phyloP scores from a whole-genome alignment of 37 sponge, comb jelly and placozoan species.

The Beroe ovata region DNA sequence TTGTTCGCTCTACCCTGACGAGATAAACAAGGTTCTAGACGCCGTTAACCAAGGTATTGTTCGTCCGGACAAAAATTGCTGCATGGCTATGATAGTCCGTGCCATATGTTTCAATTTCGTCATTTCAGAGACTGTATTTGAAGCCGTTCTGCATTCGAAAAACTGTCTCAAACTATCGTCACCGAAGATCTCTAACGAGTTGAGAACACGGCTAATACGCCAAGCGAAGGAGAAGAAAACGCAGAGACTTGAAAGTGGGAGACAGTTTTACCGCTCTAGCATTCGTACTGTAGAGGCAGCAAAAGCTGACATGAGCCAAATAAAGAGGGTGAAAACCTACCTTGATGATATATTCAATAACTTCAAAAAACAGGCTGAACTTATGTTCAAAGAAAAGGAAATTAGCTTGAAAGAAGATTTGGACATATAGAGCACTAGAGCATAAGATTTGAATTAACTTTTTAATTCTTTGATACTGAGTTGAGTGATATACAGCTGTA shows the following conservation, averaged over 20 bases:
- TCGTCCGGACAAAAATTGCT: too few relatives aligned
- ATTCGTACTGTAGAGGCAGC: neutral
- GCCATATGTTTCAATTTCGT: too few relatives aligned
- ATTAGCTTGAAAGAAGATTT: slow-evolving; percentile 10
- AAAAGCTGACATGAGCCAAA: neutral
- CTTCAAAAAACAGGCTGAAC: neutral
- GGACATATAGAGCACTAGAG: neutral
- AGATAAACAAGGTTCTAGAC: neutral
- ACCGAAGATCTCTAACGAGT: neutral
- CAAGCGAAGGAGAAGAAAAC: neutral
- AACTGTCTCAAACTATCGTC: slow-evolving; percentile 6
- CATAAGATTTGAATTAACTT: neutral
- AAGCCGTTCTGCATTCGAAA: neutral
- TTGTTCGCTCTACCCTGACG: slow-evolving; percentile 33
- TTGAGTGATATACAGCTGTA: neutral
- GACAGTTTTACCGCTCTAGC: neutral
- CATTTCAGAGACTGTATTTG: slow-evolving; percentile 46
- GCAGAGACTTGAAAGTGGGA: neutral
- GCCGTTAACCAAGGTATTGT: slow-evolving; percentile 47
- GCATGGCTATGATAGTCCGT: too few relatives aligned
- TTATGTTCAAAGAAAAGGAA: neutral
- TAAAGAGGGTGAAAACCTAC: neutral
- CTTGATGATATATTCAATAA: slow-evolving; percentile 6
- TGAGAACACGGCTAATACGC: neutral
- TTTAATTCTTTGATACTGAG: neutral